Evolutionary conservation across 2,113 vertebrate species (phyloP).

Genomic region (Psettodes erumei): DNA sequence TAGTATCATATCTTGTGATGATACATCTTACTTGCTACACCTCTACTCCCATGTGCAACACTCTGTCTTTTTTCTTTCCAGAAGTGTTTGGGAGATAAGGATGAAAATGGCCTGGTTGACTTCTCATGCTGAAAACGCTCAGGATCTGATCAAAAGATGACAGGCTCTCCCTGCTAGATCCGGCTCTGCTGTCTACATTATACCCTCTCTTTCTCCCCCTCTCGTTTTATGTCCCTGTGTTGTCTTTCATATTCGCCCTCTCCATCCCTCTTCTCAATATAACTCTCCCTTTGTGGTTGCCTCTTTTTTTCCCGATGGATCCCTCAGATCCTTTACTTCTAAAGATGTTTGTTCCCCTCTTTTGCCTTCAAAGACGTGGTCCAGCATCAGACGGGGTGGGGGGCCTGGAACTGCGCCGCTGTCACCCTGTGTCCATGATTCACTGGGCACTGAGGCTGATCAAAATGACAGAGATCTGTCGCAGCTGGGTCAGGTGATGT

Average conservation of each 20-base stretch:
- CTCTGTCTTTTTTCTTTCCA: neutral
- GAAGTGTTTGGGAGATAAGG: neutral
- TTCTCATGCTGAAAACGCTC: conserved; percentile 25
- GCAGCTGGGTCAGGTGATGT: conserved; percentile 23
- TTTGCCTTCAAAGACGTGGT: conserved; percentile 63
- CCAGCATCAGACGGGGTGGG: conserved; percentile 43
- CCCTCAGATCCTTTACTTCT: conserved; percentile 63
- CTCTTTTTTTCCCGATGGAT: conserved; percentile 16
- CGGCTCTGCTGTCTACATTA: conserved; percentile 29
- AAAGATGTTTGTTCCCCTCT: conserved; percentile 61
- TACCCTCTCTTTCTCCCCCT: conserved; percentile 6
- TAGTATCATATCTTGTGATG: neutral
- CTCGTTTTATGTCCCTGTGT: conserved; percentile 41
- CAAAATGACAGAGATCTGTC: conserved; percentile 49
- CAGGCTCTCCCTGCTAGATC: conserved; percentile 12
- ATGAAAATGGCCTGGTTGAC: neutral
- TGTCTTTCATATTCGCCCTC: conserved; percentile 51
- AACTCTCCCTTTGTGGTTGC: neutral
- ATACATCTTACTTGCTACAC: neutral
- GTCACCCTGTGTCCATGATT: conserved; percentile 38
- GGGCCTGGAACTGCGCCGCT: conserved; percentile 20
- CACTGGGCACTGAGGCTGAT: conserved; percentile 43
- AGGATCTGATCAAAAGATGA: conserved; percentile 46
- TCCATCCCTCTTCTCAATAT: conserved; percentile 6
- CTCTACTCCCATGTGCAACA: neutral